Evolutionary conservation across 2,888 invertebrate species (phyloP), one percentile per base, ranked within the genome.

Genomic region (Athrips mouffetella): DNA sequence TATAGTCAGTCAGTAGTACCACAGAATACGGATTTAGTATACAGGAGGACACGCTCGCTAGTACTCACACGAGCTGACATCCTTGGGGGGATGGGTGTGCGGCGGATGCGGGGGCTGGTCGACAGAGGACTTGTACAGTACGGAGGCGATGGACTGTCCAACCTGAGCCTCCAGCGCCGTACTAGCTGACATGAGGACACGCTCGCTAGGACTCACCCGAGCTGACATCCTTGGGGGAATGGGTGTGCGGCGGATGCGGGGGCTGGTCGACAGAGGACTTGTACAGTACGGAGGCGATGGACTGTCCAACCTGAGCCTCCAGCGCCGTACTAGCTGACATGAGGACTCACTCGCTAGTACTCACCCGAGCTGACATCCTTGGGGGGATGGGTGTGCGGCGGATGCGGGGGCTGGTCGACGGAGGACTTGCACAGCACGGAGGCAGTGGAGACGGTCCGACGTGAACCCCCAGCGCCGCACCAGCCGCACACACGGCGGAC

Each of bases 261-360:
- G 87, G 87, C 70, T 84, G 87, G 51, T 88, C 87, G 6, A 82
- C 78, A 58, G 86, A 76, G 37, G 81, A 80, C 72, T 88, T 89
- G 75, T 81, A 81, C 37, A 84, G 64, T 47, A 80, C 78, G n/a
- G 76, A 62, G 63, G 80, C 73, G 0, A 82, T 82, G 76, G 66
- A 72, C n/a, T n/a, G n/a, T n/a, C n/a, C n/a, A n/a, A n/a, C n/a
- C n/a, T n/a, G n/a, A n/a, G n/a, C n/a, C n/a, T n/a, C n/a, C n/a
- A n/a, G n/a, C n/a, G n/a, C n/a, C n/a, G n/a, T n/a, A n/a, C n/a
- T n/a, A n/a, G n/a, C n/a, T n/a, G n/a, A n/a, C n/a, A n/a, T n/a
- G n/a, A n/a, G n/a, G n/a, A n/a, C n/a, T n/a, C n/a, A n/a, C n/a
- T n/a, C n/a, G n/a, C n/a, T n/a, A n/a, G n/a, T n/a, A n/a, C 20